Conservation (phyloP, 2,113 vertebrate species). For the Macrotis lagotis region DNA sequence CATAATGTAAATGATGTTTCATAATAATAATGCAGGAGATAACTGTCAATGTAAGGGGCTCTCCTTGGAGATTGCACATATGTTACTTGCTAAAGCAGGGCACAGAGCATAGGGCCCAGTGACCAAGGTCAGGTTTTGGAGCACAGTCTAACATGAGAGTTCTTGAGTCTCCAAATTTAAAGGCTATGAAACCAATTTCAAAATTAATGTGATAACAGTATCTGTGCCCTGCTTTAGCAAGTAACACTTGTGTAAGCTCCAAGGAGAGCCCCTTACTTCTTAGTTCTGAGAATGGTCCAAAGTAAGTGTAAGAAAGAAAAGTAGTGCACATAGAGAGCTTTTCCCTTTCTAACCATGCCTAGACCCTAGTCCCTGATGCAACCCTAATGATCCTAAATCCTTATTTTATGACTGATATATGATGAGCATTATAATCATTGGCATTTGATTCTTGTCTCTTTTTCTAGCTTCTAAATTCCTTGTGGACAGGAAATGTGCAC, state of each 20-base stretch:
- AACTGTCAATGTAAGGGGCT: too few relatives aligned
- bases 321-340: neutral
- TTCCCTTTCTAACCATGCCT: neutral
- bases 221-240: neutral
- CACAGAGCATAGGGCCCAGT: too few relatives aligned
- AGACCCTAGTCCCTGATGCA: neutral
- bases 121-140: too few relatives aligned
- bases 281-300: neutral
- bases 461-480: conserved; percentile 13
- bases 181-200: too few relatives aligned
- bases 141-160: too few relatives aligned
- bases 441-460: neutral
- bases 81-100: too few relatives aligned
- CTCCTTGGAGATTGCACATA: too few relatives aligned
- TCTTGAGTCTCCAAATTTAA: too few relatives aligned
- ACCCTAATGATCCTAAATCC: neutral
- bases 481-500: neutral
- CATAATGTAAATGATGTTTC: neutral
- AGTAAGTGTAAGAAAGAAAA: neutral
- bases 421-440: conserved; percentile 1
- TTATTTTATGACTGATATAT: neutral
- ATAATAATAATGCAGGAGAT: neutral
- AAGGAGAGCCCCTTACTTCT: neutral
- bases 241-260: neutral
- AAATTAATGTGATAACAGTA: too few relatives aligned